Percentiles rank a stretch among this genome's conserved stretches.
Evolutionary conservation across 2,113 vertebrate species (phyloP).

Genomic region (Vicugna pacos): DNA sequence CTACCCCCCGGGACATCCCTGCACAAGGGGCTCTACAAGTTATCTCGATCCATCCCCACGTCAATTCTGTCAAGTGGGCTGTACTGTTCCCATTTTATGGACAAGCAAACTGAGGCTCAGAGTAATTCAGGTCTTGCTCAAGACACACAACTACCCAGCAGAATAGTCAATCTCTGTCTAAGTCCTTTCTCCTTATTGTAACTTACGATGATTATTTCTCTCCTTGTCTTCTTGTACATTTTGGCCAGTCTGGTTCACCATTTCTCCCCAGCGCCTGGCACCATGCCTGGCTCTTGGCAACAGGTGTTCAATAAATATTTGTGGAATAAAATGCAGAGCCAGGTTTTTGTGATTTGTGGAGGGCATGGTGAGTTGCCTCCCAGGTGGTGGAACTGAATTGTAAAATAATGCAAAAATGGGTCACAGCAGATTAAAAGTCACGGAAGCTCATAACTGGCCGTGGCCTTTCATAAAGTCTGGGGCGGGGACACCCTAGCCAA

Average conservation of each 20-base stretch:
- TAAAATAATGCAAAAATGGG: no score
- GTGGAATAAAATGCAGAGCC: neutral
- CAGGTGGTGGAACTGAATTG: accelerated
- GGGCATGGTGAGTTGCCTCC: accelerated
- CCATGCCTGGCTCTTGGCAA: neutral
- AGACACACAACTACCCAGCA: neutral
- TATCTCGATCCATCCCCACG: neutral
- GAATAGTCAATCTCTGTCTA: neutral
- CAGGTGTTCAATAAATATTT: neutral
- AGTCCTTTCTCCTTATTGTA: neutral
- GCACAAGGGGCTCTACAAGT: neutral
- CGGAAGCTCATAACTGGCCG: neutral
- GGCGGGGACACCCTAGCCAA: neutral
- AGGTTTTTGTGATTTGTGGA: neutral
- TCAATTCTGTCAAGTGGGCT: neutral
- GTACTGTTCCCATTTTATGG: neutral
- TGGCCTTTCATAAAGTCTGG: neutral
- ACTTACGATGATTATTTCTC: accelerated
- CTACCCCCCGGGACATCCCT: neutral
- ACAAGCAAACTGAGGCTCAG: neutral
- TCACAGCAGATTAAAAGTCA: neutral
- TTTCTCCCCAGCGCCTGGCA: no score
- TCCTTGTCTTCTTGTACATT: neutral
- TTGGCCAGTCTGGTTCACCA: neutral
- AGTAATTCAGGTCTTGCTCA: neutral